Evolutionary conservation across 2,797 vertebrate genomes (phyloP), one percentile per base, ranked within the genome.

Genomic region (Diceros bicornis): DNA sequence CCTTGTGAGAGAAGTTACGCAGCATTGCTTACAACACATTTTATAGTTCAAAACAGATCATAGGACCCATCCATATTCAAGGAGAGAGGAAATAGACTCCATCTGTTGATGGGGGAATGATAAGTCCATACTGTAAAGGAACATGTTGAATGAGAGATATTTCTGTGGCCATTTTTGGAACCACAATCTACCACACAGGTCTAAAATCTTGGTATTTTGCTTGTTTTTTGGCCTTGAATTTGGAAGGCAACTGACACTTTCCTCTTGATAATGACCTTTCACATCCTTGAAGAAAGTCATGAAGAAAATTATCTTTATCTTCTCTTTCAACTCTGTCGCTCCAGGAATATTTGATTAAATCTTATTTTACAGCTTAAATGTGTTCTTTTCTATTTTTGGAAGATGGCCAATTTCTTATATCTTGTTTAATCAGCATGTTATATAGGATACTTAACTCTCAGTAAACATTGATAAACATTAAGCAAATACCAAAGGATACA

Each of bases 11-110:
- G 52, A 91, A 92, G 1, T 18, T 79, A 52, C 9, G 34, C 10
- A 47, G 50, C 29, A 91, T 71, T 3, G 62, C 5, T 85, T 84
- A 27, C 21, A 89, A 21, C 14, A 64, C 47, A 85, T 57, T 92
- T 96, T 91, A 57, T 64, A 79, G 32, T 82, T 96, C 23, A 74
- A n/a, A 94, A 94, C 2, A 75, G 55, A 94, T 84, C 44, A 29
- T 5, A 94, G 27, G 44, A 69, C 5, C 44, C 75, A 44, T 10
- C 13, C 17, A 77, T 85, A 52, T 81, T 90, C 34, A 82, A 89
- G 12, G 68, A 95, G 20, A 82, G 29, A 94, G 10, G 10, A 69
- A 81, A 18, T 14, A 75, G n/a, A 84, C 44, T 84, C 23, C 32
- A 71, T 6, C 12, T 77, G 2, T 44, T 72, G n/a, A 61, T 78